A percentile compares a stretch with the other conserved stretches of the same genome.
Evolutionary conservation across 2,797 vertebrate genomes (phyloP).

Genomic region (Cheirogaleus major): DNA sequence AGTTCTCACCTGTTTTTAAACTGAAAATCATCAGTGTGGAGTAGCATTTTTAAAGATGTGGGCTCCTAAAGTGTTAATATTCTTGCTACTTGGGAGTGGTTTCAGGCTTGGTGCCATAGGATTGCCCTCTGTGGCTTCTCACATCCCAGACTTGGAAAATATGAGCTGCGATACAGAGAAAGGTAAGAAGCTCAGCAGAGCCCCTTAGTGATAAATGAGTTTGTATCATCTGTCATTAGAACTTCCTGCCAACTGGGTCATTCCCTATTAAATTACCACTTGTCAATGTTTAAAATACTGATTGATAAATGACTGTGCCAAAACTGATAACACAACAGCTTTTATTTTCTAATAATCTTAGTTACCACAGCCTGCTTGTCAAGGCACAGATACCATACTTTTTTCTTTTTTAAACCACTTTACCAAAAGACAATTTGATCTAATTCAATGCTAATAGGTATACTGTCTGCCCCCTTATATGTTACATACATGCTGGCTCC

Average conservation of each 20-base stretch:
- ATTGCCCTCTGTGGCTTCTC: constrained; percentile 87
- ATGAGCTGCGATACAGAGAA: constrained; percentile 87
- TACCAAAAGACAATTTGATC: constrained; percentile 85
- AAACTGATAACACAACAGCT: constrained; percentile 92
- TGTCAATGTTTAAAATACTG: constrained; percentile 97
- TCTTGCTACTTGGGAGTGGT: constrained; percentile 81
- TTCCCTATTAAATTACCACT: constrained; percentile 98
- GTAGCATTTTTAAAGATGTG: not conserved
- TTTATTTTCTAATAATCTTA: constrained; percentile 89
- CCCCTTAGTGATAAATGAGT: constrained; percentile 95
- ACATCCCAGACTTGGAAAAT: constrained; percentile 87
- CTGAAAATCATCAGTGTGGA: not conserved
- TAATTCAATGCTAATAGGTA: constrained; percentile 86
- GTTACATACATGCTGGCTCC: constrained; percentile 83
- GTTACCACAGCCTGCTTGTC: constrained; percentile 86
- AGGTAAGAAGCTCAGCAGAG: constrained; percentile 88
- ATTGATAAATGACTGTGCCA: constrained; percentile 97
- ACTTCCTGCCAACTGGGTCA: constrained; percentile 97
- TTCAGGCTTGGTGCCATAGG: constrained; percentile 82
- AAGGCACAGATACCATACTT: constrained; percentile 81
- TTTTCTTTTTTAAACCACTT: constrained; percentile 68
- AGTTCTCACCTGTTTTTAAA: not conserved
- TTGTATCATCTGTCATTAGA: constrained; percentile 96
- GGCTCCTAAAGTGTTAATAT: constrained; percentile 82
- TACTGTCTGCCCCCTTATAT: constrained; percentile 81